These are phyloP conservation scores for Acleris sparsana DNA, from an alignment of 2,888 invertebrate species.

Conservation along the genomic window DNA sequence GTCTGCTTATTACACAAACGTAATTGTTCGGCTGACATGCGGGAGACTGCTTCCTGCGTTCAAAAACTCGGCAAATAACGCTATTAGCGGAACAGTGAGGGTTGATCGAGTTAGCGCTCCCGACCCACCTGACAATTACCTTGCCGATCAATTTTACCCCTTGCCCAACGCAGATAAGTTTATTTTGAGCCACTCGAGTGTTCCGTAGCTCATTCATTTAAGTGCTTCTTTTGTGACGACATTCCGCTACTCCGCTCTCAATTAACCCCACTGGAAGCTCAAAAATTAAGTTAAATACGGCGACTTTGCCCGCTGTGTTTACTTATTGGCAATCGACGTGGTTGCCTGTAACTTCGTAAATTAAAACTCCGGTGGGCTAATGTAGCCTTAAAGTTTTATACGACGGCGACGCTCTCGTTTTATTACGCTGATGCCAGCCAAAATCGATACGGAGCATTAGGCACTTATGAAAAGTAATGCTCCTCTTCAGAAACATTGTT, in stretches of 20 bases:
- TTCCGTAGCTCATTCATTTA: constrained; percentile 70
- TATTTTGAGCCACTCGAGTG: constrained; percentile 80
- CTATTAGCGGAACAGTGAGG: constrained; percentile 69
- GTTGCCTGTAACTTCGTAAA: constrained; percentile 69
- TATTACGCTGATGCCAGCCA: constrained; percentile 40
- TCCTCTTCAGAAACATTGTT: background rate
- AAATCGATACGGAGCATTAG: constrained; percentile 41
- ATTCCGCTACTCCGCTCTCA: constrained; percentile 75
- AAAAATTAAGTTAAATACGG: constrained; percentile 84
- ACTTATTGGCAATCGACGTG: constrained; percentile 75
- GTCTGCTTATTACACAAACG: constrained; percentile 13
- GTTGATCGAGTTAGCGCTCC: constrained; percentile 74
- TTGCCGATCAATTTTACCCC: constrained; percentile 79
- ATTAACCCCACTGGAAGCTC: constrained; percentile 77
- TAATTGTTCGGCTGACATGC: constrained; percentile 28
- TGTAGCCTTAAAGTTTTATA: constrained; percentile 49
- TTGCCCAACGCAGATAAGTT: constrained; percentile 81
- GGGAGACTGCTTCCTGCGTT: constrained; percentile 50
- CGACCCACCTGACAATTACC: constrained; percentile 73
- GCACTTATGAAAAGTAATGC: constrained; percentile 19
- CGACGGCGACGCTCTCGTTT: constrained; percentile 40
- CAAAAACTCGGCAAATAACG: constrained; percentile 77
- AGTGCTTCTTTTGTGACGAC: constrained; percentile 82
- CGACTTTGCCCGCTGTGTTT: constrained; percentile 72
- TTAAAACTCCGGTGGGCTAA: constrained; percentile 62